phyloP scores from a whole-genome alignment of 1,140 invertebrate genomes.

The Drosophila novamexicana region DNA sequence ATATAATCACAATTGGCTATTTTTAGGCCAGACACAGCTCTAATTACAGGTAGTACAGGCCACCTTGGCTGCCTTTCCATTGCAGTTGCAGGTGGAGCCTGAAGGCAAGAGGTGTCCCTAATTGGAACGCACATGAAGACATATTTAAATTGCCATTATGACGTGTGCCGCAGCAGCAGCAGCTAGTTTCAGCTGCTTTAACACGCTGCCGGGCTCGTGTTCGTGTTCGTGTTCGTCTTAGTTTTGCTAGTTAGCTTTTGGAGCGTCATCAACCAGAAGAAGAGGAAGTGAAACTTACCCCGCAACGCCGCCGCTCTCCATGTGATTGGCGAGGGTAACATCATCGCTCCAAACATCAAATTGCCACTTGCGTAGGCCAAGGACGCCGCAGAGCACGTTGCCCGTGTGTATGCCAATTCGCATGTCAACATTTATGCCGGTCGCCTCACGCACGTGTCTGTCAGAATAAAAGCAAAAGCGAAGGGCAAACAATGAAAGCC shows the following conservation, averaged over 20 bases:
- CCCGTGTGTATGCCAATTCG: slow-evolving; percentile 97
- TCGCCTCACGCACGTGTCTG: slow-evolving; percentile 94
- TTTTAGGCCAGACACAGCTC: slow-evolving; percentile 16
- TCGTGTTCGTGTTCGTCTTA: not conserved
- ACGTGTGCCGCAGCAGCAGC: slow-evolving; percentile 31
- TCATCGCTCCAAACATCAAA: slow-evolving; percentile 99
- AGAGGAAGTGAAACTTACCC: slow-evolving; percentile 88
- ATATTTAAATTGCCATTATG: slow-evolving; percentile 72
- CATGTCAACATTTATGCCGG: slow-evolving; percentile 97
- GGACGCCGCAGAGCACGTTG: slow-evolving; percentile 97
- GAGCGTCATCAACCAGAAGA: not conserved
- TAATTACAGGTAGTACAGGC: slow-evolving; percentile 15
- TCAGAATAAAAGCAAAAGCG: slow-evolving; percentile 37
- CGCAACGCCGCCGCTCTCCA: slow-evolving; percentile 97
- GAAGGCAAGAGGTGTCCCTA: slow-evolving; percentile 38
- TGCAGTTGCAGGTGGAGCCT: slow-evolving; percentile 3
- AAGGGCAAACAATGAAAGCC: slow-evolving; percentile 41
- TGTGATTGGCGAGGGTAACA: slow-evolving; percentile 98
- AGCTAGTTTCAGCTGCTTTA: not conserved
- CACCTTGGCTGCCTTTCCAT: slow-evolving; percentile 4
- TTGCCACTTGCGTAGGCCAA: slow-evolving; percentile 98
- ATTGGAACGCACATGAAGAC: slow-evolving; percentile 56
- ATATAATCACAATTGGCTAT: slow-evolving; percentile 17
- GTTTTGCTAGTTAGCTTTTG: slow-evolving; percentile 14
- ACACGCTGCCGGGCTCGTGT: not conserved